Base-by-base conservation (phyloP, 1,140 invertebrate species). In the Achatina immaculata region DNA sequence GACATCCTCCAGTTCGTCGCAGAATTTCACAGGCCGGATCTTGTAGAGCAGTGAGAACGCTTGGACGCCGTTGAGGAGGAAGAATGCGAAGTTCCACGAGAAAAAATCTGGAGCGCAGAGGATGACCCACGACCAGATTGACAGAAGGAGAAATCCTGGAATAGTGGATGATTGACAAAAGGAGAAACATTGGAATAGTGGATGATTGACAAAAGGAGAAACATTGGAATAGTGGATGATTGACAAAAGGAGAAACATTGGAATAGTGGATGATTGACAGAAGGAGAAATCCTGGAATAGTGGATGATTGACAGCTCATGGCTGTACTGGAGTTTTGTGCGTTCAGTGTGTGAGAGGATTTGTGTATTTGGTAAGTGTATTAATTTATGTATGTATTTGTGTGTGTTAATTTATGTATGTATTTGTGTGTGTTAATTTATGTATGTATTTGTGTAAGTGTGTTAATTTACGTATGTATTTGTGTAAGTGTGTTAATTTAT, bases 31-130 rank as follows among this genome's bases (percentile, higher is more conserved):
- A 0, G 96, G 95, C 86, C 95, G 92, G 92, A 96, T 94, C 87
- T 95, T 94, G 89, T 96, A 97, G 65, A 96, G 92, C 72, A 96
- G 93, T 85, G 95, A 95, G 85, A 95, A 93, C 81, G 96, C 93
- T 89, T 97, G 96, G 0, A 94, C 94, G 80, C 96, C 93, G 88
- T 97, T 97, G 78, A 97, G 92, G n/a, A 96, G 90, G 82, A 96
- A 94, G 88, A 96, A 96, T 48, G 94, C 94, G 85, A 97, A 96
- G 88, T 96, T 96, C 96, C 96, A 97, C 0, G 95, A 95, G 90
- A 97, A 96, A 21, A 96, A 94, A 88, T 96, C 95, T 0, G 96
- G 95, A 1, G 96, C 95, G 88, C 96, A 97, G 55, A 96, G 95
- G 2, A 96, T 94, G 83, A 95, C 95, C 96, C 96, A 97, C 16